phyloP scores from a whole-genome alignment of 2,113 vertebrate species.

The Acinonyx jubatus region DNA sequence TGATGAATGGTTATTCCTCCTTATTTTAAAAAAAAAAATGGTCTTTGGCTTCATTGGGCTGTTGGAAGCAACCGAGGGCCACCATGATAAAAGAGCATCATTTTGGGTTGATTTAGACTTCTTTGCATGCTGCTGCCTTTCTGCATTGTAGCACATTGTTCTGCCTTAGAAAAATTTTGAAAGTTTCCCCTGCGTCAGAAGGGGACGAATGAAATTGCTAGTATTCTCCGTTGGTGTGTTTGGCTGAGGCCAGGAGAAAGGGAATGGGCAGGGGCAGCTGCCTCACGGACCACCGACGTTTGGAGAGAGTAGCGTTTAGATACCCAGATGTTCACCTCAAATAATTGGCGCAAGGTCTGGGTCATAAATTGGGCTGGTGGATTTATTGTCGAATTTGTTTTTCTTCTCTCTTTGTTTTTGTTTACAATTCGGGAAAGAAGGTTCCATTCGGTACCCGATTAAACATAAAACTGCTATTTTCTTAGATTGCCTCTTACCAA shows the following conservation, averaged over 20 bases:
- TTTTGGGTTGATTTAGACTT: neutral
- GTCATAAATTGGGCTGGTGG: neutral
- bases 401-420: neutral
- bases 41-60: neutral
- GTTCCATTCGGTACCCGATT: neutral
- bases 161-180: neutral
- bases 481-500: constrained; percentile 27
- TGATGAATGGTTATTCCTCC: neutral
- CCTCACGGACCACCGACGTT: rapidly evolving
- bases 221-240: neutral
- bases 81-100: neutral
- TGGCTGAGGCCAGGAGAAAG: neutral
- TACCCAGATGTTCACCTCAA: neutral
- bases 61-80: neutral
- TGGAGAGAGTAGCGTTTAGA: neutral
- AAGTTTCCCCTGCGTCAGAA: neutral
- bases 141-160: neutral
- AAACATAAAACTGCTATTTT: constrained; percentile 41
- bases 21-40: neutral
- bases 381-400: neutral
- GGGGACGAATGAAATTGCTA: neutral
- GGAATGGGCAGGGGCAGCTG: rapidly evolving
- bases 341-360: neutral
- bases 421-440: neutral
- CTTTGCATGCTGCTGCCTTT: neutral